Percentiles rank a stretch among this genome's conserved stretches.
Conservation (phyloP, 2,113 vertebrate genomes). For the Pundamilia nyererei region DNA sequence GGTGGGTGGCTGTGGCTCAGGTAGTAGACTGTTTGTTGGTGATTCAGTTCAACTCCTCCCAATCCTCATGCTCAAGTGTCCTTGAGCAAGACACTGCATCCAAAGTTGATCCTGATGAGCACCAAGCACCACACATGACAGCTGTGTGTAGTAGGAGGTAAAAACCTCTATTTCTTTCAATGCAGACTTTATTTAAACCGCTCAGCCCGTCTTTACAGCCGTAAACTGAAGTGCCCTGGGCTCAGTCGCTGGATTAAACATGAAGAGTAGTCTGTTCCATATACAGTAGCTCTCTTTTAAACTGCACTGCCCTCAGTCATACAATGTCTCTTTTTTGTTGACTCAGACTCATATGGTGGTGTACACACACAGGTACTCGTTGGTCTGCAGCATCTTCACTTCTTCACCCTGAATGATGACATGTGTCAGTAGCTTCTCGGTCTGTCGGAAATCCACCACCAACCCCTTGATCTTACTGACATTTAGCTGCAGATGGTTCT, state of each 20-base stretch:
- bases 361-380: constrained; percentile 14
- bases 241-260: neutral
- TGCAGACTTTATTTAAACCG: neutral
- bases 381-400: constrained; percentile 38
- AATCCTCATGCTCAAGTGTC: neutral
- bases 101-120: neutral
- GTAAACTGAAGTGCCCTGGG: neutral
- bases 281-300: neutral
- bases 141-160: neutral
- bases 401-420: constrained; percentile 44
- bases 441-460: constrained; percentile 36
- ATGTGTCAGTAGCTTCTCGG: constrained; percentile 51
- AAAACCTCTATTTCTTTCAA: neutral
- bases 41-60: neutral
- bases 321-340: constrained; percentile 2
- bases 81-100: neutral
- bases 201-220: neutral
- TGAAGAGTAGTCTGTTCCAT: neutral
- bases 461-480: constrained; percentile 55
- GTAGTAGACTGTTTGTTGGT: neutral
- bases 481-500: constrained; percentile 58
- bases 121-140: neutral
- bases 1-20: neutral
- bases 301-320: neutral
- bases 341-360: neutral